Conservation (phyloP, 2,113 vertebrate species). For the Galeopterus variegatus region DNA sequence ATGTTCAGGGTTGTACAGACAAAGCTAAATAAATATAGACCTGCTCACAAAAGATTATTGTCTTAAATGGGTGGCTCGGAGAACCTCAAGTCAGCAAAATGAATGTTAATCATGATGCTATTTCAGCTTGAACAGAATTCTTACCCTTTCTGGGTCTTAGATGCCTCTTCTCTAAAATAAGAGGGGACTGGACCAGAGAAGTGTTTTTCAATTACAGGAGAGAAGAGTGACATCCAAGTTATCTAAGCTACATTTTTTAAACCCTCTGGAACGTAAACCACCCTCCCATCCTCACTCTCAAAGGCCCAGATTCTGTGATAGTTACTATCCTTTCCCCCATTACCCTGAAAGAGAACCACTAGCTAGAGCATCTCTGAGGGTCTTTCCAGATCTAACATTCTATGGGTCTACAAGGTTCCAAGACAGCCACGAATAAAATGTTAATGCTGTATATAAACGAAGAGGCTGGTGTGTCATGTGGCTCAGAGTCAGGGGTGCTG, state of each 20-base stretch:
- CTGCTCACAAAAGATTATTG: neutral
- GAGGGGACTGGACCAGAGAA: neutral
- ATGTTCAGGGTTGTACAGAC: neutral
- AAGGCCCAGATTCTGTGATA: neutral
- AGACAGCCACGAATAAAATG: neutral
- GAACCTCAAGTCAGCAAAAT: neutral
- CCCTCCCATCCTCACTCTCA: neutral
- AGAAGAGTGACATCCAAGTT: neutral
- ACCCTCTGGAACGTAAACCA: neutral
- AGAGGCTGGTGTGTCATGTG: neutral
- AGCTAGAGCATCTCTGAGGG: neutral
- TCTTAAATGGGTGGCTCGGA: neutral
- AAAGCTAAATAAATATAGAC: constrained; percentile 28
- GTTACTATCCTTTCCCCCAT: neutral
- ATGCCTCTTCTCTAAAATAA: neutral
- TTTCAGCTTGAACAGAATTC: neutral
- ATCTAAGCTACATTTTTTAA: neutral
- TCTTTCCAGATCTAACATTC: neutral
- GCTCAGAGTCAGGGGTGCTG: neutral
- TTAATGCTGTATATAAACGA: neutral
- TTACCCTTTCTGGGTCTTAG: neutral
- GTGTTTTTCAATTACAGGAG: neutral
- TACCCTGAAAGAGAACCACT: neutral
- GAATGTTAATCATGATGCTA: neutral
- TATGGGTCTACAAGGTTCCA: neutral